phyloP scores from a whole-genome alignment of 2,113 vertebrate genomes.

The Psophia crepitans region DNA sequence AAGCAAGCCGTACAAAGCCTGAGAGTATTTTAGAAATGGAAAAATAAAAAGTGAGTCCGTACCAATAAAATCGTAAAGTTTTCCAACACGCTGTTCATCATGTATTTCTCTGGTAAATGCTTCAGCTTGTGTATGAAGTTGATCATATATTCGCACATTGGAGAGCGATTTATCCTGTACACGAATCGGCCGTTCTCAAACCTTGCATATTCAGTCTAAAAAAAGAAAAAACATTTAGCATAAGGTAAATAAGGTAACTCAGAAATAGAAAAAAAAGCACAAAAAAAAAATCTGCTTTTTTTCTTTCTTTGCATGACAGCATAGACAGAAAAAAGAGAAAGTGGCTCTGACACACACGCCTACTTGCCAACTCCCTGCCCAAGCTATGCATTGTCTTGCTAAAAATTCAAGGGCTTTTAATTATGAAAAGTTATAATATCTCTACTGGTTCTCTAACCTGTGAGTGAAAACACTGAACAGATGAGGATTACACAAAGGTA shows the following conservation, averaged over 20 bases:
- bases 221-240: background rate
- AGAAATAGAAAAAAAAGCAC: too few species aligned
- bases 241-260: background rate
- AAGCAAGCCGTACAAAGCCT: background rate
- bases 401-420: background rate
- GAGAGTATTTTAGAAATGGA: background rate
- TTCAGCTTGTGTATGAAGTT: slow-evolving; percentile 99
- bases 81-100: slow-evolving; percentile 99
- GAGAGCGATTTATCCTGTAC: slow-evolving; percentile 97
- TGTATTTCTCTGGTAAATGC: slow-evolving; percentile 98
- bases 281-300: background rate
- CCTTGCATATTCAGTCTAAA: slow-evolving; percentile 94
- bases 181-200: slow-evolving; percentile 98
- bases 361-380: background rate
- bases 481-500: background rate
- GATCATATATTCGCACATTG: slow-evolving; percentile 99
- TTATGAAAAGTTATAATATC: background rate
- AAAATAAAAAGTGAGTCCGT: slow-evolving; percentile 35
- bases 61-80: slow-evolving; percentile 99
- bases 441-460: background rate
- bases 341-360: background rate
- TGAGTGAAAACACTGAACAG: background rate
- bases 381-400: background rate
- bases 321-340: background rate
- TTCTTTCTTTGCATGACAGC: background rate